These are phyloP conservation scores for Phycodurus eques DNA, from an alignment of 2,113 vertebrate species.

Conservation along the genomic window DNA sequence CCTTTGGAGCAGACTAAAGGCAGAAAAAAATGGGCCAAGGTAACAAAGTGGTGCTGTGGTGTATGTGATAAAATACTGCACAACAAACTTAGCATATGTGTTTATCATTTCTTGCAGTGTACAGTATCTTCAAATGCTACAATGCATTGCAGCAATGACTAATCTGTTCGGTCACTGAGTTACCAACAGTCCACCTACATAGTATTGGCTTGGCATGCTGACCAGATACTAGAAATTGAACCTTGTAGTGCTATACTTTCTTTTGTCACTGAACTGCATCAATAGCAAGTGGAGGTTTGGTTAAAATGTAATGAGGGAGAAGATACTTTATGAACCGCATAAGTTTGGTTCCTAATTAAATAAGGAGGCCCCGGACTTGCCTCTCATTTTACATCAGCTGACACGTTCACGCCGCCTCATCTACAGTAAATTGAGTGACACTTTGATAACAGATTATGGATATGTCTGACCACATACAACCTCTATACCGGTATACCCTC, in stretches of 20 bases:
- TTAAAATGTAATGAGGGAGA: too few relatives aligned
- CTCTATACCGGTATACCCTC: constrained; percentile 28
- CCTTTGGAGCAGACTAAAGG: neutral
- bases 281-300: too few relatives aligned
- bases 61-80: neutral
- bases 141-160: too few relatives aligned
- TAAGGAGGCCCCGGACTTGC: constrained; percentile 33
- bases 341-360: constrained; percentile 44
- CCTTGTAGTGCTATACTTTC: too few relatives aligned
- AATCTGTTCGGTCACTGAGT: neutral
- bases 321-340: too few relatives aligned
- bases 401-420: constrained; percentile 31
- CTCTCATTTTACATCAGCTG: constrained; percentile 42
- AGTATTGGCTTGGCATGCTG: neutral
- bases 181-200: neutral
- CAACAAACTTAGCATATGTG: neutral
- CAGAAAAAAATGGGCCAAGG: neutral
- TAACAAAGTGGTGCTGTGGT: neutral
- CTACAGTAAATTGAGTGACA: constrained; percentile 21
- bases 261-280: too few relatives aligned
- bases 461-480: constrained; percentile 21
- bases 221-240: too few relatives aligned
- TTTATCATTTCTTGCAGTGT: neutral
- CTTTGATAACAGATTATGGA: constrained; percentile 37
- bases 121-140: neutral